These are phyloP conservation scores for Procambarus clarkii DNA, from an alignment of 1,140 invertebrate species.

Conservation along the genomic window DNA sequence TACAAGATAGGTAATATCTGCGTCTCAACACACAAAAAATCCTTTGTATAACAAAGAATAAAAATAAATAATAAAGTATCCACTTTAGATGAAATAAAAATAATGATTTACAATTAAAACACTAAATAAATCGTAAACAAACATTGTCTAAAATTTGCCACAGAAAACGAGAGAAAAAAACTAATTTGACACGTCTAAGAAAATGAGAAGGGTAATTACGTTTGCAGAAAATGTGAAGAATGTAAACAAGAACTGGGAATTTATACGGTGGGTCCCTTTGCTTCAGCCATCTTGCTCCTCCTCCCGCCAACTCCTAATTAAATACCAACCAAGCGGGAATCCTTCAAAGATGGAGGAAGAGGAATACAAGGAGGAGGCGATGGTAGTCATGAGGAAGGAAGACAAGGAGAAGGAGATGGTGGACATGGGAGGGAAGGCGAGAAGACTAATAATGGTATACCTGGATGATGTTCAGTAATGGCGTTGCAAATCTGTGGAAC, in stretches of 20 bases:
- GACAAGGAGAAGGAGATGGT: background rate
- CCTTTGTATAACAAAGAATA: too few species aligned
- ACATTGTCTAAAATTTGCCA: background rate
- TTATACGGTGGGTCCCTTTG: background rate
- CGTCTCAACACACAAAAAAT: too few species aligned
- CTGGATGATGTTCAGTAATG: too few species aligned
- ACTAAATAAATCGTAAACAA: too few species aligned
- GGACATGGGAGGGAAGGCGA: background rate
- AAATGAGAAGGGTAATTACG: background rate
- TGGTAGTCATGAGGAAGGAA: background rate
- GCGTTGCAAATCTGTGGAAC: too few species aligned
- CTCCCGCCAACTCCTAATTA: background rate
- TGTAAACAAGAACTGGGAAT: background rate
- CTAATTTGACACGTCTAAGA: too few species aligned
- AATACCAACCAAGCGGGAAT: background rate
- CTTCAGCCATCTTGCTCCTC: background rate
- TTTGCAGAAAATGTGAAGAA: background rate
- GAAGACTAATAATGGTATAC: too few species aligned
- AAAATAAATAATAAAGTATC: too few species aligned
- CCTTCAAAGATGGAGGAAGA: background rate
- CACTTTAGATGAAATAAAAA: too few species aligned
- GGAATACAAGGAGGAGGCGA: background rate
- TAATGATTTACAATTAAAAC: too few species aligned
- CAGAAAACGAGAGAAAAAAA: background rate
- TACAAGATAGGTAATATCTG: too few species aligned